These are phyloP conservation scores for Deroptyus accipitrinus DNA, from an alignment of 2,113 vertebrate species.

Conservation along the genomic window DNA sequence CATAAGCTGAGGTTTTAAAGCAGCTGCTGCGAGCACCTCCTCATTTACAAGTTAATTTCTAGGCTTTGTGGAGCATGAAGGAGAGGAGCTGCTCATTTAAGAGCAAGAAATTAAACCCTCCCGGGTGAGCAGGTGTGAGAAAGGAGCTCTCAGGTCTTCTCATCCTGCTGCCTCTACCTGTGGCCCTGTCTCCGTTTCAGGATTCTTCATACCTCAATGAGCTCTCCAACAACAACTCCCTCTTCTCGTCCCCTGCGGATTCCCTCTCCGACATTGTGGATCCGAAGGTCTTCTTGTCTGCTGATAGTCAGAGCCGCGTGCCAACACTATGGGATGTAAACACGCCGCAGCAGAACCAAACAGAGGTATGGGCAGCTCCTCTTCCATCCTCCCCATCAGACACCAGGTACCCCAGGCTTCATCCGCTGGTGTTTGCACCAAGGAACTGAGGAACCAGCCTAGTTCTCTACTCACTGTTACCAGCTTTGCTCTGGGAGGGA, in stretches of 20 bases:
- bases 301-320: constrained; percentile 81
- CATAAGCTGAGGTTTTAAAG: not conserved
- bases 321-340: constrained; percentile 92
- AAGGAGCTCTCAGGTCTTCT: not conserved
- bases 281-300: constrained; percentile 78
- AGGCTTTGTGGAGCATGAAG: not conserved
- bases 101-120: not conserved
- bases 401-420: not conserved
- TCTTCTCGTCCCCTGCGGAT: constrained; percentile 91
- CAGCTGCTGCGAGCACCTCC: not conserved
- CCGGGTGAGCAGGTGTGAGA: not conserved
- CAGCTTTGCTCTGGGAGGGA: not conserved
- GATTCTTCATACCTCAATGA: constrained; percentile 91
- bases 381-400: not conserved
- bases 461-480: rapidly evolving
- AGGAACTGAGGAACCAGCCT: not conserved
- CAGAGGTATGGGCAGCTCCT: constrained; percentile 76
- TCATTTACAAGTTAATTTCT: not conserved
- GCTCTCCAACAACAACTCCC: constrained; percentile 83
- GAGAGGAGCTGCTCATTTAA: rapidly evolving
- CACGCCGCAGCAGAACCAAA: constrained; percentile 77
- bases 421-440: rapidly evolving
- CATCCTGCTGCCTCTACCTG: not conserved
- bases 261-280: constrained; percentile 90
- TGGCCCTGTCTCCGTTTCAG: constrained; percentile 47